Percentiles rank a stretch among this genome's conserved stretches.
Evolutionary conservation across 2,113 vertebrate genomes (phyloP).

Genomic region (Heterotilapia buettikoferi): DNA sequence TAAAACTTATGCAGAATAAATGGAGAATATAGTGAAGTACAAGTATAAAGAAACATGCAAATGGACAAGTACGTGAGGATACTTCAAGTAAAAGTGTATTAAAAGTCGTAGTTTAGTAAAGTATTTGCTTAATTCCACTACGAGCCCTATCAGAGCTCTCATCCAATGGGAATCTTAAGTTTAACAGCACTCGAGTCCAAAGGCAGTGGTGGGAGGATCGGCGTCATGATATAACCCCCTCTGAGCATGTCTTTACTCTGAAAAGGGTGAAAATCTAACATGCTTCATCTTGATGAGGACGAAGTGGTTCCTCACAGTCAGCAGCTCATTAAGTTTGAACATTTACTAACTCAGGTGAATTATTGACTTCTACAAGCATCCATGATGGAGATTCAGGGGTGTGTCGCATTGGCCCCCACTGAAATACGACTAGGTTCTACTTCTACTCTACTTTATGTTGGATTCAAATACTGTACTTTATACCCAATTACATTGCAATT

Average conservation of each 20-base stretch:
- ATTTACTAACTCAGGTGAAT: not conserved
- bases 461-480: not conserved
- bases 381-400: not conserved
- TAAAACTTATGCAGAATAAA: not conserved
- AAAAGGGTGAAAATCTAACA: not conserved
- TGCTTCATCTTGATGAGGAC: not conserved
- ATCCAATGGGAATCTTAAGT: not conserved
- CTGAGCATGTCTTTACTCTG: not conserved
- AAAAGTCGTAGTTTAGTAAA: not conserved
- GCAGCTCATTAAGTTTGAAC: not conserved
- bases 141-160: not conserved
- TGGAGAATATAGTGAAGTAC: not conserved
- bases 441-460: not conserved
- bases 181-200: not conserved
- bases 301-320: not conserved
- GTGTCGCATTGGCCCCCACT: not conserved
- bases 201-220: not conserved
- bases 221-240: not conserved
- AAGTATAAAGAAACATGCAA: not conserved
- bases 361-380: not conserved
- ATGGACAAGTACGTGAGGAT: not conserved
- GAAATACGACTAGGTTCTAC: not conserved
- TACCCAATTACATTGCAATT: accelerated
- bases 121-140: not conserved
- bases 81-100: not conserved